Evolutionary conservation across 1,140 invertebrate genomes (phyloP).

Genomic region (Onthophagus taurus): DNA sequence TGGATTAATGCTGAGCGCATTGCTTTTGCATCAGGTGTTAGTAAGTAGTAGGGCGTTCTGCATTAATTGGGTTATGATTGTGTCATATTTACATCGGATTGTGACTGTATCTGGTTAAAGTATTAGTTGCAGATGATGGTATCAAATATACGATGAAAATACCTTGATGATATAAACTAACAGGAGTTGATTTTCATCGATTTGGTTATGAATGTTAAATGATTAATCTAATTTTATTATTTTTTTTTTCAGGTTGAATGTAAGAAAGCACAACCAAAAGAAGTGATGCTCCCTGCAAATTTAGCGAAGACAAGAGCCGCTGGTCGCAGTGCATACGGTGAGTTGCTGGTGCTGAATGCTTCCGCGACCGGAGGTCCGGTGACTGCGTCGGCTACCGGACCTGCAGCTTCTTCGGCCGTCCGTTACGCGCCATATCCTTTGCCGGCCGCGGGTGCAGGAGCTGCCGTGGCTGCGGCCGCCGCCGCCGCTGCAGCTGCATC

Average conservation of each 20-base stretch:
- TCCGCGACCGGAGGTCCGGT: constrained; percentile 40
- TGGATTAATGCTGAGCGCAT: too few relatives aligned
- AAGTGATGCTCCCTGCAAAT: constrained; percentile 96
- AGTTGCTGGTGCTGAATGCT: constrained; percentile 77
- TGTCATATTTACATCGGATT: too few relatives aligned
- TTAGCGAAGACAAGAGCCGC: constrained; percentile 86
- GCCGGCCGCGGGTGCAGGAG: constrained; percentile 42
- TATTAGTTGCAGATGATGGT: too few relatives aligned
- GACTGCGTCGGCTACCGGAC: constrained; percentile 35
- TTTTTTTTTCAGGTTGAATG: constrained; percentile 84
- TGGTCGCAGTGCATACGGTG: constrained; percentile 88
- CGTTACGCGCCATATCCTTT: constrained; percentile 56
- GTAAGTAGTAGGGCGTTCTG: too few relatives aligned
- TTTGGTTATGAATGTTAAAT: neutral
- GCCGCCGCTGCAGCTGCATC: constrained; percentile 27
- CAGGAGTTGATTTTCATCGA: too few relatives aligned
- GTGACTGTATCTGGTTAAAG: too few relatives aligned
- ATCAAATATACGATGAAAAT: too few relatives aligned
- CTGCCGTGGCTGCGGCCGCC: constrained; percentile 37
- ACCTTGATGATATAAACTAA: too few relatives aligned
- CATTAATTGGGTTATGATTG: too few relatives aligned
- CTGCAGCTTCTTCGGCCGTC: constrained; percentile 44
- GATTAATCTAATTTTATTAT: constrained; percentile 9
- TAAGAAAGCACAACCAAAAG: constrained; percentile 99
- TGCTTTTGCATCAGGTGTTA: too few relatives aligned